Percentiles rank a stretch among this genome's conserved stretches.
Evolutionary conservation across 2,113 vertebrate species (phyloP).

Genomic region (Podocnemis expansa): DNA sequence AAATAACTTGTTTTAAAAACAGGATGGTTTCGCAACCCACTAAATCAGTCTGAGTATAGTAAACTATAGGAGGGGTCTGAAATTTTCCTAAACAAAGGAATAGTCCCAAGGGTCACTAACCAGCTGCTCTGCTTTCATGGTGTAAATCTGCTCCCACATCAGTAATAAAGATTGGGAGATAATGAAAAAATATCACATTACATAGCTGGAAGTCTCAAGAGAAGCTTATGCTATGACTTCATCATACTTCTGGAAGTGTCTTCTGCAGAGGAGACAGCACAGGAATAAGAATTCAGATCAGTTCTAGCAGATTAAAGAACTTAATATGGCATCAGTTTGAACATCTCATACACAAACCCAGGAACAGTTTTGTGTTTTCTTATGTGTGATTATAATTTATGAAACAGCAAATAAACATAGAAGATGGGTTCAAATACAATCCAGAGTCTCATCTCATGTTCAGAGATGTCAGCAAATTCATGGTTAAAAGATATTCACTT

Average conservation of each 20-base stretch:
- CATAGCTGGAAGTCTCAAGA: slow-evolving; percentile 30
- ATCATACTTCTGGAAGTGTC: slow-evolving; percentile 40
- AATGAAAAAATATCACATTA: slow-evolving; percentile 51
- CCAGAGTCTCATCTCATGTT: slow-evolving; percentile 40
- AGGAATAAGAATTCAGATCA: slow-evolving; percentile 30
- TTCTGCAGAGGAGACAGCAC: slow-evolving; percentile 6
- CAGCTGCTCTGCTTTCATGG: slow-evolving; percentile 69
- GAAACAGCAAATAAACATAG: slow-evolving; percentile 50
- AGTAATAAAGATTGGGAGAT: slow-evolving; percentile 41
- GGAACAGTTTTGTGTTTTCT: slow-evolving; percentile 47
- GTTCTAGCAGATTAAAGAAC: slow-evolving; percentile 11
- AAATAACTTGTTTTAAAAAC: slow-evolving; percentile 50
- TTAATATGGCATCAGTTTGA: slow-evolving; percentile 34
- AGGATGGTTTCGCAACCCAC: slow-evolving; percentile 54
- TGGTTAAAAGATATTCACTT: not conserved
- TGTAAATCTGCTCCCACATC: slow-evolving; percentile 38
- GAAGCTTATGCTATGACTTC: slow-evolving; percentile 60
- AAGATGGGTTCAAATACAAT: slow-evolving; percentile 19
- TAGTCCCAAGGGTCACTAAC: slow-evolving; percentile 58
- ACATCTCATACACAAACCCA: slow-evolving; percentile 46
- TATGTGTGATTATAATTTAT: slow-evolving; percentile 48
- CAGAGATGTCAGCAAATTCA: slow-evolving; percentile 39
- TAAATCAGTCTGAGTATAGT: slow-evolving; percentile 58
- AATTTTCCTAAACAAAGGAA: slow-evolving; percentile 21
- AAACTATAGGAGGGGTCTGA: slow-evolving; percentile 59